Conservation (phyloP, 2,797 vertebrate species). For the Halcyon chelicuti region DNA sequence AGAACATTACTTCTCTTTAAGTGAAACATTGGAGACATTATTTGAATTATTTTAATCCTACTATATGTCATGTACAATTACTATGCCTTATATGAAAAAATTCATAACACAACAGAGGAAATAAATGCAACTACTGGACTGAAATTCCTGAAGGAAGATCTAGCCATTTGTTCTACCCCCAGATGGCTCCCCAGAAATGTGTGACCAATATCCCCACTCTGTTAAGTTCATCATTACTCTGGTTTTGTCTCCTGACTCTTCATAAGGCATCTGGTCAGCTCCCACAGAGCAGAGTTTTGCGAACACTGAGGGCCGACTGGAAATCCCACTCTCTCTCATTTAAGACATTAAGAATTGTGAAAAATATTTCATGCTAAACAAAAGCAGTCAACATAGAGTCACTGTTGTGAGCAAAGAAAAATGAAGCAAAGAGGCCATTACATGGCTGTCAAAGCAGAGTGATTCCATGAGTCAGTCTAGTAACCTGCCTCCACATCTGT, state of each 20-base stretch:
- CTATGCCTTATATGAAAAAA: neutral
- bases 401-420: neutral
- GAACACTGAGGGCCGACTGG: neutral
- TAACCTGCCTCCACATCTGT: neutral
- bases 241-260: neutral
- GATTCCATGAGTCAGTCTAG: constrained; percentile 6
- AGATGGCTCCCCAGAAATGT: neutral
- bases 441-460: neutral
- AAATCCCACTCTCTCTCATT: neutral
- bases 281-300: neutral
- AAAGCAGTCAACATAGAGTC: neutral
- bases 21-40: neutral
- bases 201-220: neutral
- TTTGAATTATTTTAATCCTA: neutral
- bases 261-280: neutral
- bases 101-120: neutral
- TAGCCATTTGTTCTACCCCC: neutral
- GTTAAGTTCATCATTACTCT: neutral
- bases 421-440: neutral
- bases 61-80: neutral
- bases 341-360: neutral
- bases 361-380: neutral
- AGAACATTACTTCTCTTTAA: neutral
- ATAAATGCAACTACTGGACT: neutral
- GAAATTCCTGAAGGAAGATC: neutral